Evolutionary conservation across 2,888 invertebrate species (phyloP).

Genomic region (Apoda limacodes): DNA sequence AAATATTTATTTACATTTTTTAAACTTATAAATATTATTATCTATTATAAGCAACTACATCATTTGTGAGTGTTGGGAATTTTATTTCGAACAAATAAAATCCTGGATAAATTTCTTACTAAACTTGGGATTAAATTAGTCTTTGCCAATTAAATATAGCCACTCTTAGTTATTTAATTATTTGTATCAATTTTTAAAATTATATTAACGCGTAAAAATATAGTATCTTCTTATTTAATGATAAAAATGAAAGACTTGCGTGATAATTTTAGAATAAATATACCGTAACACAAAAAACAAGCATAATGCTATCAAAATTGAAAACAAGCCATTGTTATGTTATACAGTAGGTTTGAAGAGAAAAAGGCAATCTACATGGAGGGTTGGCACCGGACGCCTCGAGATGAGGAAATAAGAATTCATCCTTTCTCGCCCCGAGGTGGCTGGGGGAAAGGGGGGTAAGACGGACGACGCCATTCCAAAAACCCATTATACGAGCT

Average conservation of each 20-base stretch:
- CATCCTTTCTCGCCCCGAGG: conserved; percentile 64
- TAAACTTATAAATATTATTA: too few relatives aligned
- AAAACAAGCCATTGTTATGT: conserved; percentile 68
- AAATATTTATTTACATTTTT: too few relatives aligned
- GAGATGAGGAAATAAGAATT: conserved; percentile 71
- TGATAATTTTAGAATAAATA: conserved; percentile 11
- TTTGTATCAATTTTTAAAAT: too few relatives aligned
- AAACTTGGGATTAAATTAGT: too few relatives aligned
- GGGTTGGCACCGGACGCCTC: conserved; percentile 63
- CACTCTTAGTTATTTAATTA: too few relatives aligned
- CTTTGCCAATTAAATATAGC: too few relatives aligned
- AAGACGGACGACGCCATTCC: conserved; percentile 80
- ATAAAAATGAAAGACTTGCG: conserved; percentile 10
- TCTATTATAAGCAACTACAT: too few relatives aligned
- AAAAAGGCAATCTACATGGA: conserved; percentile 69
- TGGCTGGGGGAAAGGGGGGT: conserved; percentile 36
- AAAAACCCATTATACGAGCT: conserved; percentile 77
- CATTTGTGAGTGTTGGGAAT: too few relatives aligned
- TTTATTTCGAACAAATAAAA: too few relatives aligned
- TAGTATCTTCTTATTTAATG: too few relatives aligned
- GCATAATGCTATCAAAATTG: conserved; percentile 59
- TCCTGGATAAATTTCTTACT: too few relatives aligned
- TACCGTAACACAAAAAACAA: conserved; percentile 34
- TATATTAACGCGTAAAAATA: too few relatives aligned
- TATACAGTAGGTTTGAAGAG: conserved; percentile 57